Base-by-base conservation (phyloP, 2,113 vertebrate genomes). In the Cephalopterus ornatus region DNA sequence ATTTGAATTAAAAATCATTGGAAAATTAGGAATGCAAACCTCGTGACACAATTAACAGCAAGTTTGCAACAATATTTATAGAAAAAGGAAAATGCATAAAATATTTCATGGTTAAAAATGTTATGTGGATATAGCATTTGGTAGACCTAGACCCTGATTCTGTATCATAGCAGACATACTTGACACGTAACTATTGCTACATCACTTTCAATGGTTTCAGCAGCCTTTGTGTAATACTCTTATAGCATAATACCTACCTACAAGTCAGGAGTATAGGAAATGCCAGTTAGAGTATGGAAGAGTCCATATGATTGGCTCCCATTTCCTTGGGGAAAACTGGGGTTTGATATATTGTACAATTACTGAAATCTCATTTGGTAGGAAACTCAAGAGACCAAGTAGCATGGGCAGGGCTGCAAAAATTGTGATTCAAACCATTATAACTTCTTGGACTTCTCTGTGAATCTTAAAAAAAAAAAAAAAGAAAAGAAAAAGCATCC, bases 121-220 rank as follows among this genome's bases (percentile, higher is more conserved):
- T 97, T 94, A 81, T 42, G 72, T 97, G 91, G 75, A 93, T 96
- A 97, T 96, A 97, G 88, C 97, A 95, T 96, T 95, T 94, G 95
- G 50, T 97, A 95, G 96, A 96, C 91, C 89, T 97, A 92, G 96
- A 97, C 89, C 95, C 83, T 74, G 88, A 93, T 89, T 88, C 94
- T 98, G 97, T 98, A 97, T 96, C 95, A 93, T 93, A 97, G 97
- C 82, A 55, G 95, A 85, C 24, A 16, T 97, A 78, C 90, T 88
- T 95, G 95, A 93, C 92, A 73, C 80, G 97, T 89, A 71, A 84
- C 75, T 90, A 47, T 74, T 0, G 37, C 97, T 90, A 56, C 85
- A 71, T 95, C 92, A 78, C 94, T 95, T 76, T 89, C 82, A 88
- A 61, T 91, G 80, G 85, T 91, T 97, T 96, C 92, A 94, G 95